These are phyloP conservation scores for Macquaria australasica DNA, from an alignment of 2,113 vertebrate species.

Conservation along the genomic window DNA sequence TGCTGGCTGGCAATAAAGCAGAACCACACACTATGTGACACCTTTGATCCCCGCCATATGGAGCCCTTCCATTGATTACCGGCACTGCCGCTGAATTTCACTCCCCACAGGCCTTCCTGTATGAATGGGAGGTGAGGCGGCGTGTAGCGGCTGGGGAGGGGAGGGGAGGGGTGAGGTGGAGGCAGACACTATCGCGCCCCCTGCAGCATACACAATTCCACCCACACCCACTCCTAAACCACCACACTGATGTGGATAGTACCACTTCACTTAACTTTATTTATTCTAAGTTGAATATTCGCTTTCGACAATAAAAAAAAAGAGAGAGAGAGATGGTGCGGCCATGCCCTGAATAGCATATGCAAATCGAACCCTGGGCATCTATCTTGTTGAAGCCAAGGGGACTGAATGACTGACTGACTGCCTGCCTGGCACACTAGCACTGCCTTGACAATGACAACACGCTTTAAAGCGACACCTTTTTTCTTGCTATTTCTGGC, in stretches of 20 bases:
- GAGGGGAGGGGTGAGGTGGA: slow-evolving; percentile 30
- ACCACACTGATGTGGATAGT: slow-evolving; percentile 96
- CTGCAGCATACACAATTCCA: too few species aligned
- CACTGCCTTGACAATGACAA: slow-evolving; percentile 86
- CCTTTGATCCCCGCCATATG: slow-evolving; percentile 99
- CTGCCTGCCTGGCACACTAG: slow-evolving; percentile 88
- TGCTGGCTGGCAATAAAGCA: slow-evolving; percentile 99
- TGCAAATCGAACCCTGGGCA: slow-evolving; percentile 98
- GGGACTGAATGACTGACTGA: slow-evolving; percentile 74
- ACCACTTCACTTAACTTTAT: too few species aligned
- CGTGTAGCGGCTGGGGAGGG: slow-evolving; percentile 25
- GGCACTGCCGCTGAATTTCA: slow-evolving; percentile 80
- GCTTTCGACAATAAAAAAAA: slow-evolving; percentile 98
- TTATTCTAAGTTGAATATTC: slow-evolving; percentile 99
- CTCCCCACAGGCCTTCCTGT: too few species aligned
- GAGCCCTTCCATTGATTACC: slow-evolving; percentile 99
- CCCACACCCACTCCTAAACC: slow-evolving; percentile 85
- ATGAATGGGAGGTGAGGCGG: slow-evolving; percentile 88
- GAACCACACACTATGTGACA: slow-evolving; percentile 99
- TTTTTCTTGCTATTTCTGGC: slow-evolving; percentile 69
- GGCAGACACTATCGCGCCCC: too few species aligned
- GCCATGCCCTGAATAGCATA: slow-evolving; percentile 98
- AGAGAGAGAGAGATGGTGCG: slow-evolving; percentile 79
- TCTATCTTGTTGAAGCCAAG: slow-evolving; percentile 96
- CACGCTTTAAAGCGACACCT: slow-evolving; percentile 91